These are phyloP conservation scores for Pogonophryne albipinna DNA, from an alignment of 2,797 vertebrate genomes.

Conservation along the genomic window DNA sequence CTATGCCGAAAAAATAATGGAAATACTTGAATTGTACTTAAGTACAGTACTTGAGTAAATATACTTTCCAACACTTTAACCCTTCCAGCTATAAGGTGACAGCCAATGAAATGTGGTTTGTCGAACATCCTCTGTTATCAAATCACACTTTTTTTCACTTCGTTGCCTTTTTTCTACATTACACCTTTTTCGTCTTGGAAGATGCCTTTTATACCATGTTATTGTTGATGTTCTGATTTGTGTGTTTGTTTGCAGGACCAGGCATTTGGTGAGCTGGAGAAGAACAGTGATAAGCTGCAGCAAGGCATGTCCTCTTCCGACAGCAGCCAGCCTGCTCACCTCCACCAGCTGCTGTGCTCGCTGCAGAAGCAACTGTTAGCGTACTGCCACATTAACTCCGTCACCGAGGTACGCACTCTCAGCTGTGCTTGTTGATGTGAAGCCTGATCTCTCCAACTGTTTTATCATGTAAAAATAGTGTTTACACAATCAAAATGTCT, in stretches of 20 bases:
- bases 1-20: too few species aligned
- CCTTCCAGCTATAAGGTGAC: too few species aligned
- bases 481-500: not conserved
- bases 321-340: conserved; percentile 97
- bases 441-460: not conserved
- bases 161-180: not conserved
- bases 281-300: conserved; percentile 97
- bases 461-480: not conserved
- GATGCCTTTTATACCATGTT: too few species aligned
- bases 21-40: too few species aligned
- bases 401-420: conserved; percentile 88
- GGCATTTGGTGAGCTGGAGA: conserved; percentile 97
- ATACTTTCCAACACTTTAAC: too few species aligned
- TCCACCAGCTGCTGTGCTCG: conserved; percentile 96
- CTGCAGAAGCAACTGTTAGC: conserved; percentile 97
- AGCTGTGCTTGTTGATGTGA: not conserved
- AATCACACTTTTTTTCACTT: not conserved
- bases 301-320: conserved; percentile 93
- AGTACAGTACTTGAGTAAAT: too few species aligned
- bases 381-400: conserved; percentile 94
- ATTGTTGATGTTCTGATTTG: not conserved
- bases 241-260: conserved; percentile 87
- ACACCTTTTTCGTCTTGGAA: not conserved
- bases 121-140: too few species aligned
- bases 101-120: too few species aligned